These are phyloP conservation scores for Ochotona princeps DNA, from an alignment of 2,113 vertebrate genomes.

Conservation along the genomic window DNA sequence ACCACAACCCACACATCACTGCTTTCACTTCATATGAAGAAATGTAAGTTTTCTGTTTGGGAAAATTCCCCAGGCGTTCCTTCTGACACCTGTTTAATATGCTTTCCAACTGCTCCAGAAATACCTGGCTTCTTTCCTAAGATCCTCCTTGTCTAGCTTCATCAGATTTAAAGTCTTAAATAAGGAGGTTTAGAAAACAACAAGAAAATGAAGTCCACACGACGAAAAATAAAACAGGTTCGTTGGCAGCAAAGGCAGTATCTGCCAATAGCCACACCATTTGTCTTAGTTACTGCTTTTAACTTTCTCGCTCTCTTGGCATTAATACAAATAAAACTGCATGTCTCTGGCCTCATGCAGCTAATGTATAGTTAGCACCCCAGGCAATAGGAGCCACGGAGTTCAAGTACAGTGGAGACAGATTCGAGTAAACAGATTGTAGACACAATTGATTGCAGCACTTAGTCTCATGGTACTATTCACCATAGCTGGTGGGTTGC, in stretches of 20 bases:
- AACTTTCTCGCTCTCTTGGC: slow-evolving; percentile 64
- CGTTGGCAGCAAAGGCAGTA: slow-evolving; percentile 50
- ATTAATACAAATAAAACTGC: slow-evolving; percentile 62
- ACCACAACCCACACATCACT: slow-evolving; percentile 28
- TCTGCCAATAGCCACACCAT: slow-evolving; percentile 53
- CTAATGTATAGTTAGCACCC: slow-evolving; percentile 40
- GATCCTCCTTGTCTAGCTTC: background rate
- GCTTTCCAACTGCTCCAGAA: slow-evolving; percentile 11
- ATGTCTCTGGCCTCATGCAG: background rate
- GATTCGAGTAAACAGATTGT: slow-evolving; percentile 48
- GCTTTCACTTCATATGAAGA: slow-evolving; percentile 53
- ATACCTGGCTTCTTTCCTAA: slow-evolving; percentile 55
- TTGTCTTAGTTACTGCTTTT: slow-evolving; percentile 66
- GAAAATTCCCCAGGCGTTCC: slow-evolving; percentile 34
- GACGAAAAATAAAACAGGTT: slow-evolving; percentile 67
- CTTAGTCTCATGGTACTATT: slow-evolving; percentile 26
- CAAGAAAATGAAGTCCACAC: slow-evolving; percentile 64
- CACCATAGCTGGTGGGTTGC: slow-evolving; percentile 46
- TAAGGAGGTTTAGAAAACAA: slow-evolving; percentile 56
- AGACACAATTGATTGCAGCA: background rate
- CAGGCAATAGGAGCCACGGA: background rate
- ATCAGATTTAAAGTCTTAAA: slow-evolving; percentile 47
- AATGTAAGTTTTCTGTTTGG: slow-evolving; percentile 55
- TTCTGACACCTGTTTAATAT: slow-evolving; percentile 2
- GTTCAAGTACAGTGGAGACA: slow-evolving; percentile 58